These are phyloP conservation scores for Drosophila ustulata DNA, from an alignment of 2,888 invertebrate species.

Conservation along the genomic window DNA sequence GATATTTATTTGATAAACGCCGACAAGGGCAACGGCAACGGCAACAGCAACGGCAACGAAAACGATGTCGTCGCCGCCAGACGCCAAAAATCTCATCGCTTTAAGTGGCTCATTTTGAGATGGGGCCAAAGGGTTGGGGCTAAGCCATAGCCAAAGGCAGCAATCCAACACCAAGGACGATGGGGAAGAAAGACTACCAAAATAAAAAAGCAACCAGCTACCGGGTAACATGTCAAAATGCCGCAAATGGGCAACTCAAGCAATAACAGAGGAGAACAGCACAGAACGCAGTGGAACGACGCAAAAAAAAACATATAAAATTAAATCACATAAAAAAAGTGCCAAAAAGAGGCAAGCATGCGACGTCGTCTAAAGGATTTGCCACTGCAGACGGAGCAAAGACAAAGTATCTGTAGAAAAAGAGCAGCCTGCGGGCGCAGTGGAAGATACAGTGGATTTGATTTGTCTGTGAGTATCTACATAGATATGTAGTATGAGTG, in stretches of 20 bases:
- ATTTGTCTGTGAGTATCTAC: conserved; percentile 34
- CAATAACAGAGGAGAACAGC: conserved; percentile 30
- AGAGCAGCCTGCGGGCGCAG: conserved; percentile 42
- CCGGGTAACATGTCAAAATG: conserved; percentile 80
- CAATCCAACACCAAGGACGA: conserved; percentile 55
- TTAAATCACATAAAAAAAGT: conserved; percentile 63
- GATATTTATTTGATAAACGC: conserved; percentile 79
- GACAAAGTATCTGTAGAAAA: conserved; percentile 72
- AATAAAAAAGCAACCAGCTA: conserved; percentile 57
- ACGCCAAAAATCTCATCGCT: conserved; percentile 81
- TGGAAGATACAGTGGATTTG: conserved; percentile 55
- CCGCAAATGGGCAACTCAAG: conserved; percentile 76
- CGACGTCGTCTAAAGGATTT: conserved; percentile 79
- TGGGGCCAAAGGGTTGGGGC: conserved; percentile 37
- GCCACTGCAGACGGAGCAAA: conserved; percentile 72
- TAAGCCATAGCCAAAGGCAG: conserved; percentile 53
- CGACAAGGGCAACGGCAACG: conserved; percentile 39
- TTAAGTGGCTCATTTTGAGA: conserved; percentile 76
- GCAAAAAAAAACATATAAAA: conserved; percentile 48
- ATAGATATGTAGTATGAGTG: conserved; percentile 23
- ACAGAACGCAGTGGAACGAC: conserved; percentile 14
- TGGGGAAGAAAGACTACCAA: conserved; percentile 18
- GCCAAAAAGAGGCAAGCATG: conserved; percentile 72
- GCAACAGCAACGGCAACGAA: conserved; percentile 11
- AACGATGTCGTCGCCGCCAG: conserved; percentile 55